Conservation (phyloP, 2,797 vertebrate species). For the Gephyroberyx darwinii region DNA sequence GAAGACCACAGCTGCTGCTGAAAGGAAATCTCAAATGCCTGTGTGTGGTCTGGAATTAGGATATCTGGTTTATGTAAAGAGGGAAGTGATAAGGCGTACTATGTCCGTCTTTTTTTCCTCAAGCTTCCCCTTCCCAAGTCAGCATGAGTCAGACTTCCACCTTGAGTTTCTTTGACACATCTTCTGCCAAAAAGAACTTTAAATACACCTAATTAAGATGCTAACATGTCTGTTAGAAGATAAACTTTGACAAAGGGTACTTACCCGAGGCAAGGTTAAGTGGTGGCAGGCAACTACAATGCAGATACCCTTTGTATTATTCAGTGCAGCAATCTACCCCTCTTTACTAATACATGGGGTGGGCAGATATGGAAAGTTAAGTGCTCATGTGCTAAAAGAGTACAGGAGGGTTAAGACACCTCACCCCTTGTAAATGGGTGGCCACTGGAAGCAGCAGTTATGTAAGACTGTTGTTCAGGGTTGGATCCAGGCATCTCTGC, state of each 20-base stretch:
- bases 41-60: slow-evolving; percentile 13
- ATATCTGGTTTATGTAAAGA: not conserved
- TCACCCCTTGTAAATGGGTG: slow-evolving; percentile 33
- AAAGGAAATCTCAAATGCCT: slow-evolving; percentile 35
- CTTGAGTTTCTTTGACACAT: slow-evolving; percentile 2
- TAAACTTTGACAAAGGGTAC: slow-evolving; percentile 6
- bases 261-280: not conserved
- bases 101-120: not conserved
- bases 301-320: slow-evolving; percentile 46
- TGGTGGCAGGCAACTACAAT: slow-evolving; percentile 16
- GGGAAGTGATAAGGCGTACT: not conserved
- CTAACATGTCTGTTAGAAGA: not conserved
- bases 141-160: not conserved
- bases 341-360: slow-evolving; percentile 60
- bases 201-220: not conserved
- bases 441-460: slow-evolving; percentile 44
- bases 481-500: slow-evolving; percentile 57
- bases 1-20: slow-evolving; percentile 28
- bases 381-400: slow-evolving; percentile 54
- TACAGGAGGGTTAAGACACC: slow-evolving; percentile 21
- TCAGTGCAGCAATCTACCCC: slow-evolving; percentile 51
- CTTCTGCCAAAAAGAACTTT: slow-evolving; percentile 11
- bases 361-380: slow-evolving; percentile 41
- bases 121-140: not conserved
- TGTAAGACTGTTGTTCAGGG: slow-evolving; percentile 50